Evolutionary conservation across 1,140 invertebrate genomes (phyloP).

Genomic region (Caerostris darwini): DNA sequence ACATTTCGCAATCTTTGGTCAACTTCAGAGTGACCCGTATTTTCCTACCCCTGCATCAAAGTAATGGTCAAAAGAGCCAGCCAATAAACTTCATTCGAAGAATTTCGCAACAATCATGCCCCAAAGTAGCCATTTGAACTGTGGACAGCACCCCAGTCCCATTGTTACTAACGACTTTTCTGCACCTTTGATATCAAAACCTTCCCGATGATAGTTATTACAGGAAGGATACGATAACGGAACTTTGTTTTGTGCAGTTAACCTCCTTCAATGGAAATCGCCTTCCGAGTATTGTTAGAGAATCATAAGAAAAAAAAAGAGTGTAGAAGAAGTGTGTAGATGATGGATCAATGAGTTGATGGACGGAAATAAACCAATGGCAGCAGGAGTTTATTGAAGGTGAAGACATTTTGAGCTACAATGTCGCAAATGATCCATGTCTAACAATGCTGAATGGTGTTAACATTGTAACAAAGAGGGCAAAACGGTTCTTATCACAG

Average conservation of each 20-base stretch:
- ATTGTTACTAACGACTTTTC: constrained; percentile 11
- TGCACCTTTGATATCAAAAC: background rate
- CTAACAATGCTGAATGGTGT: background rate
- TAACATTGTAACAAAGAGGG: too few relatives aligned
- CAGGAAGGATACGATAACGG: background rate
- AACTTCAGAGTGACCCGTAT: background rate
- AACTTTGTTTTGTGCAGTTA: background rate
- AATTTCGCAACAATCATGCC: background rate
- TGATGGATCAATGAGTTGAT: background rate
- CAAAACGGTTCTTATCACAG: too few relatives aligned
- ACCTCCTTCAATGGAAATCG: background rate
- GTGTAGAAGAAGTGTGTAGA: background rate
- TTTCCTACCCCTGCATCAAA: background rate
- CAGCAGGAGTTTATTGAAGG: background rate
- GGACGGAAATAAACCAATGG: background rate
- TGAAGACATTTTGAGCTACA: background rate
- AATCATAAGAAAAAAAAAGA: background rate
- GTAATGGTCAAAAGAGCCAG: background rate
- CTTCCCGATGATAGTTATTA: background rate
- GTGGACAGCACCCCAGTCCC: background rate
- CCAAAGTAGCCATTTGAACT: background rate
- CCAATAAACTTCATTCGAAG: background rate
- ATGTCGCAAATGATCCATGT: background rate
- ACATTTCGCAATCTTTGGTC: background rate
- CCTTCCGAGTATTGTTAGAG: background rate